Percentiles rank a stretch among this genome's conserved stretches.
These are phyloP conservation scores for Oplegnathus fasciatus DNA, from an alignment of 2,113 vertebrate genomes.

Conservation along the genomic window DNA sequence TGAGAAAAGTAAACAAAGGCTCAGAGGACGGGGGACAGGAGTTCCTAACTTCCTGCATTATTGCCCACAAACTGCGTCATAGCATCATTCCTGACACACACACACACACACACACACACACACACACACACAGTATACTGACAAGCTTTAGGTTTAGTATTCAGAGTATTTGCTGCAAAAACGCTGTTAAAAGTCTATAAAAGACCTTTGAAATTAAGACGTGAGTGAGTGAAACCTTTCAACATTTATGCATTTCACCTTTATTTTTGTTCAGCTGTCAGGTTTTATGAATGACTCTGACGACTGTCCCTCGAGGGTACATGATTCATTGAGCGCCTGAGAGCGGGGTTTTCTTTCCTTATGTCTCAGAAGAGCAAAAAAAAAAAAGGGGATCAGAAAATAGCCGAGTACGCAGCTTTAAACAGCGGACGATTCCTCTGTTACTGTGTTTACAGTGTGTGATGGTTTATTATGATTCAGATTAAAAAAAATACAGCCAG, in stretches of 20 bases:
- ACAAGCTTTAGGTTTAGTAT: background rate
- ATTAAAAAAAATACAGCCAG: slow-evolving; percentile 25
- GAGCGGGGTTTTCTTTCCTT: background rate
- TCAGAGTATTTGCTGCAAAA: background rate
- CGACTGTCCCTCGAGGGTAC: slow-evolving; percentile 8
- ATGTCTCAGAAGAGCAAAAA: background rate
- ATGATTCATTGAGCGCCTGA: slow-evolving; percentile 19
- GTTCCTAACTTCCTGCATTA: slow-evolving; percentile 78
- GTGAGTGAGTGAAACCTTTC: background rate
- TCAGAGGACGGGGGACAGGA: slow-evolving; percentile 40
- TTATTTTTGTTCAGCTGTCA: background rate
- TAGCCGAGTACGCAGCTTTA: background rate
- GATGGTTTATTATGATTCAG: slow-evolving; percentile 36
- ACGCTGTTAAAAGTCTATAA: background rate
- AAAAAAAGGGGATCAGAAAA: background rate
- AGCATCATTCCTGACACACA: slow-evolving; percentile 47
- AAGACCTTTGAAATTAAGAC: background rate
- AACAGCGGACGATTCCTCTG: background rate
- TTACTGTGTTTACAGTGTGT: slow-evolving; percentile 2
- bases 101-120: slow-evolving; percentile 13
- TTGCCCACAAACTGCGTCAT: slow-evolving; percentile 79
- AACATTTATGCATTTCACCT: background rate
- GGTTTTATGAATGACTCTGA: slow-evolving; percentile 27
- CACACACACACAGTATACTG: background rate
- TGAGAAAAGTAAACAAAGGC: slow-evolving; percentile 79